A percentile compares a stretch with the other conserved stretches of the same genome.
These are phyloP conservation scores for Sebastes itinus DNA, from an alignment of 2,797 vertebrate genomes.

Conservation along the genomic window DNA sequence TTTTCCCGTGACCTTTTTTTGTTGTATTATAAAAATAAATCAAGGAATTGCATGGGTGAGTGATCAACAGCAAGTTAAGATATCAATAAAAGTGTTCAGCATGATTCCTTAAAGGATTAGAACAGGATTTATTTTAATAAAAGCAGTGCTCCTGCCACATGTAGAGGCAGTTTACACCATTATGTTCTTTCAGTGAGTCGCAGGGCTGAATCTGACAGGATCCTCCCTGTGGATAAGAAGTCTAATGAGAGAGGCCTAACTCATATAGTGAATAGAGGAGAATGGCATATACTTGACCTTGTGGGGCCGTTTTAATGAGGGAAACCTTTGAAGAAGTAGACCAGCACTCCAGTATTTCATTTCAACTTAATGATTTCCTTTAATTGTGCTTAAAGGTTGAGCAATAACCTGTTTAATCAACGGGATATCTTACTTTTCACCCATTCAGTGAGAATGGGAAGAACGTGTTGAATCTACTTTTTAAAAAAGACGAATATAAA, in stretches of 20 bases:
- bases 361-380: conserved; percentile 75
- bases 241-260: conserved; percentile 42
- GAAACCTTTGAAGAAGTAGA: conserved; percentile 55
- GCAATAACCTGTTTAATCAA: conserved; percentile 49
- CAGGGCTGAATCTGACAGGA: conserved; percentile 17
- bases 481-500: background rate
- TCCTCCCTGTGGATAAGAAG: conserved; percentile 21
- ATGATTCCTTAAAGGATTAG: background rate
- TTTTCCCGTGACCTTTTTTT: background rate
- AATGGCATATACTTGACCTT: conserved; percentile 62
- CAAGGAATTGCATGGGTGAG: background rate
- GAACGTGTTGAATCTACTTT: conserved; percentile 10
- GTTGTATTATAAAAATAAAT: background rate
- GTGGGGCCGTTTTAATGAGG: conserved; percentile 56
- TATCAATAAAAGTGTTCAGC: conserved; percentile 6
- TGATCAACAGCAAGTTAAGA: conserved; percentile 1
- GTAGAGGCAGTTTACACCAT: background rate
- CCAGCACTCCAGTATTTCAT: conserved; percentile 63
- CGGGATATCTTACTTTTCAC: conserved; percentile 12
- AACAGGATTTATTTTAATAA: conserved; percentile 30
- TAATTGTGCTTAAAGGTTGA: conserved; percentile 70
- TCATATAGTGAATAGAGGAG: conserved; percentile 13
- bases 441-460: background rate
- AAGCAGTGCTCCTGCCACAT: background rate
- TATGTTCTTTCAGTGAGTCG: conserved; percentile 14